phyloP scores from a whole-genome alignment of 2,113 vertebrate species.

The Hepsetus odoe region DNA sequence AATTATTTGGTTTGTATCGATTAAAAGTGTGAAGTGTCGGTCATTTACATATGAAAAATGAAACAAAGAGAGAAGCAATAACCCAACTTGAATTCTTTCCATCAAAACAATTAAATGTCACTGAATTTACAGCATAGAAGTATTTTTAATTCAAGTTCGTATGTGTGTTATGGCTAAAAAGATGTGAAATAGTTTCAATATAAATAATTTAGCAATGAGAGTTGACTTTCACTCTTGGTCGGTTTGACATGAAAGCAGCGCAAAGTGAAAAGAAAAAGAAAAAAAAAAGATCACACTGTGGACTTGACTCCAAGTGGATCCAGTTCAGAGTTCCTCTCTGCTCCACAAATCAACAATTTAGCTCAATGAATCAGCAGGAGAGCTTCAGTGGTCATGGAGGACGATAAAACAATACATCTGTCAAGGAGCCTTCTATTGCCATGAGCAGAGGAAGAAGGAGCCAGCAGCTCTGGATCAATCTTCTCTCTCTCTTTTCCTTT shows the following conservation, averaged over 20 bases:
- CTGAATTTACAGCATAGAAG: neutral
- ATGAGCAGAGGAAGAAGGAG: conserved; percentile 1
- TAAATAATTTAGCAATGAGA: neutral
- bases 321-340: conserved; percentile 41
- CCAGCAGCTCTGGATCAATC: neutral
- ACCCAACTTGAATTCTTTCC: too few relatives aligned
- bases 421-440: conserved; percentile 17
- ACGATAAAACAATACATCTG: neutral
- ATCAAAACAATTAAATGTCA: neutral
- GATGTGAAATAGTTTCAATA: neutral
- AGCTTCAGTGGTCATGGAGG: neutral
- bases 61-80: too few relatives aligned
- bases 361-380: conserved; percentile 35
- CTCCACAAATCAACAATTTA: conserved; percentile 34
- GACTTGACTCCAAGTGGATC: conserved; percentile 28
- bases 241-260: conserved; percentile 32
- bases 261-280: too few relatives aligned
- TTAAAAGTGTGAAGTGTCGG: neutral
- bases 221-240: neutral
- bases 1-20: neutral
- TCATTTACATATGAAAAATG: too few relatives aligned
- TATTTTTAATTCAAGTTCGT: neutral
- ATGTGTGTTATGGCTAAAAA: neutral
- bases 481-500: conserved; percentile 6
- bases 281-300: conserved; percentile 39